Evolutionary conservation across 2,888 invertebrate genomes (phyloP).

Genomic region (Spodoptera exigua): DNA sequence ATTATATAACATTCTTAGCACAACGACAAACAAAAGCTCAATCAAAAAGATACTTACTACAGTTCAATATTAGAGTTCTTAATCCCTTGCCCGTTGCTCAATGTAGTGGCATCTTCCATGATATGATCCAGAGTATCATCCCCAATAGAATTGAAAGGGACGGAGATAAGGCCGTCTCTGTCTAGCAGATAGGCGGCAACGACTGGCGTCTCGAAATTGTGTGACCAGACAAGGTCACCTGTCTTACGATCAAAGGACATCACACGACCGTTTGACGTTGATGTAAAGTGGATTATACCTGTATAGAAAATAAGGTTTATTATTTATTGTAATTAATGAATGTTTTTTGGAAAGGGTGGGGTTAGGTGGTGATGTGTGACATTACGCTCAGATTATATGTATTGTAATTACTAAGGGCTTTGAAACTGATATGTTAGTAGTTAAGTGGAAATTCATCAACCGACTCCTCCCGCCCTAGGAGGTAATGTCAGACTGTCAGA

Average conservation of each 20-base stretch:
- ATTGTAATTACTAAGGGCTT: too few relatives aligned
- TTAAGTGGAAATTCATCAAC: too few relatives aligned
- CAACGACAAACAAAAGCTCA: not conserved
- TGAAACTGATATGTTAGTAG: too few relatives aligned
- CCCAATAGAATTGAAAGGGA: slow-evolving; percentile 97
- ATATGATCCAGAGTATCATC: slow-evolving; percentile 94
- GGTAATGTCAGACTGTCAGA: too few relatives aligned
- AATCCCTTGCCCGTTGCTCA: slow-evolving; percentile 89
- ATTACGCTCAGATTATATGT: too few relatives aligned
- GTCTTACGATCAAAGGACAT: slow-evolving; percentile 95
- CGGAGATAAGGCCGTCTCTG: slow-evolving; percentile 93
- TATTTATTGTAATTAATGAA: too few relatives aligned
- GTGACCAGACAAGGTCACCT: slow-evolving; percentile 96
- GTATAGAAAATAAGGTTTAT: slow-evolving; percentile 45
- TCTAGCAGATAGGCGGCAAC: slow-evolving; percentile 95
- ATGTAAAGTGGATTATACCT: slow-evolving; percentile 97
- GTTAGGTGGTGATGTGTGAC: too few relatives aligned
- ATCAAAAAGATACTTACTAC: slow-evolving; percentile 84
- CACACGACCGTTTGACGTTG: slow-evolving; percentile 95
- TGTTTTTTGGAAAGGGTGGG: too few relatives aligned
- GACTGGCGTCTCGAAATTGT: slow-evolving; percentile 96
- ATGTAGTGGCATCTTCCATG: slow-evolving; percentile 88
- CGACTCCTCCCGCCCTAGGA: too few relatives aligned
- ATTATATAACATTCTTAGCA: too few relatives aligned
- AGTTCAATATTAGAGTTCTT: slow-evolving; percentile 90